Conservation (phyloP, 1,140 invertebrate genomes). For the Tetragonula clypearis region DNA sequence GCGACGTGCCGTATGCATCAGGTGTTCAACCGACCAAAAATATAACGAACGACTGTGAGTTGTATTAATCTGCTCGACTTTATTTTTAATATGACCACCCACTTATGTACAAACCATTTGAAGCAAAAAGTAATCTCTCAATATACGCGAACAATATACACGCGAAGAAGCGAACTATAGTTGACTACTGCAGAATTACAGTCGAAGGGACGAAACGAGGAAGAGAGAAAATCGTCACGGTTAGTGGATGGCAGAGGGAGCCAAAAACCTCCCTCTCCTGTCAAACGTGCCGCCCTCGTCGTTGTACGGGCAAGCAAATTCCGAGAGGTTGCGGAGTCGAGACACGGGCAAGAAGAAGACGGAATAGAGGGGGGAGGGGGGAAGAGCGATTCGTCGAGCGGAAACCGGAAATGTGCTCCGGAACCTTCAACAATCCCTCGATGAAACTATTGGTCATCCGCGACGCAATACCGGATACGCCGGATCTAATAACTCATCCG, state of each 20-base stretch:
- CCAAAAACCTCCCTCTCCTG: slow-evolving; percentile 13
- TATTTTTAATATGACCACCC: too few species aligned
- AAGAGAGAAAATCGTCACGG: slow-evolving; percentile 43
- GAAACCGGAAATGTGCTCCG: slow-evolving; percentile 82
- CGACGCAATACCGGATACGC: slow-evolving; percentile 80
- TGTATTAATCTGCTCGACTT: too few species aligned
- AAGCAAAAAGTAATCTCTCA: slow-evolving; percentile 11
- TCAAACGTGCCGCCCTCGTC: background rate
- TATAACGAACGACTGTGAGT: too few species aligned
- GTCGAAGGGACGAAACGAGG: background rate
- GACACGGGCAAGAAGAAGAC: slow-evolving; percentile 50
- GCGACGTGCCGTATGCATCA: too few species aligned
- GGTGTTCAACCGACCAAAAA: too few species aligned
- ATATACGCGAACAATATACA: too few species aligned
- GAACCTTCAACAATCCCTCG: slow-evolving; percentile 83
- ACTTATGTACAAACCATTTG: background rate
- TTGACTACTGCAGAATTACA: too few species aligned
- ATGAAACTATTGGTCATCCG: slow-evolving; percentile 83
- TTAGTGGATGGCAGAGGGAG: slow-evolving; percentile 45
- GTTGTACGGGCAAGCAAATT: slow-evolving; percentile 44
- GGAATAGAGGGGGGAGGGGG: slow-evolving; percentile 13
- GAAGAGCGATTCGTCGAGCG: slow-evolving; percentile 70
- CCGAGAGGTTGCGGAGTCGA: slow-evolving; percentile 32
- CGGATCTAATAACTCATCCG: slow-evolving; percentile 82
- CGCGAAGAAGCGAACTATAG: too few species aligned